Evolutionary conservation across 2,113 vertebrate species (phyloP).

Genomic region (Pangasianodon gigas): DNA sequence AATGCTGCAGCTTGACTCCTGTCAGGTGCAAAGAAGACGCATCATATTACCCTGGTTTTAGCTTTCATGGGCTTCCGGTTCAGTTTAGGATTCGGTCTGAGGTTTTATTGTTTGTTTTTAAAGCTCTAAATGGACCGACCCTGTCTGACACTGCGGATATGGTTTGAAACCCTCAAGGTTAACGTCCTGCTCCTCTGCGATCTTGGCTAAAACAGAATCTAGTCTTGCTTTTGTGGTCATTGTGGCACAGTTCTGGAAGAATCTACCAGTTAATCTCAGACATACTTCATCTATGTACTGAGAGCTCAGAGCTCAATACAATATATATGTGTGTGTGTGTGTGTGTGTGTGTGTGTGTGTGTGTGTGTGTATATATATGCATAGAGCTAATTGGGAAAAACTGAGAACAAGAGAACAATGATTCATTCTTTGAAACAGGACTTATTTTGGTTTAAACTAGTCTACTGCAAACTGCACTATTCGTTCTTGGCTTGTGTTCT

Average conservation of each 20-base stretch:
- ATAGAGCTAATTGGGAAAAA: background rate
- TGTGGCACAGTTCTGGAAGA: background rate
- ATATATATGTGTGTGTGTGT: background rate
- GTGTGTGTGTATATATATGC: background rate
- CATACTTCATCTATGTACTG: background rate
- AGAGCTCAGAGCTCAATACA: background rate
- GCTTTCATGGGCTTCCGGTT: background rate
- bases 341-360: background rate
- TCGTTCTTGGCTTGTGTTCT: background rate
- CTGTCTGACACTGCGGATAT: background rate
- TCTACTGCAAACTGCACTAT: background rate
- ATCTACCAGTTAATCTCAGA: background rate
- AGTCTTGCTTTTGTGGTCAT: background rate
- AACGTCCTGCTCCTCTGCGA: background rate
- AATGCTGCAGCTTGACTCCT: background rate
- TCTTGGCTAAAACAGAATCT: background rate
- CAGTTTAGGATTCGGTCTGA: background rate
- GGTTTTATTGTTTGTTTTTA: constrained; percentile 13
- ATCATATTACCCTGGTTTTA: background rate
- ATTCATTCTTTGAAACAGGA: background rate
- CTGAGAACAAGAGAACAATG: background rate
- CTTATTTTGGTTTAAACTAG: background rate
- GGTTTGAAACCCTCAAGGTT: background rate
- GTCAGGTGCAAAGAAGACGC: background rate
- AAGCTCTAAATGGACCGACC: background rate